Conservation (phyloP, 2,113 vertebrate species). For the Orcinus orca region DNA sequence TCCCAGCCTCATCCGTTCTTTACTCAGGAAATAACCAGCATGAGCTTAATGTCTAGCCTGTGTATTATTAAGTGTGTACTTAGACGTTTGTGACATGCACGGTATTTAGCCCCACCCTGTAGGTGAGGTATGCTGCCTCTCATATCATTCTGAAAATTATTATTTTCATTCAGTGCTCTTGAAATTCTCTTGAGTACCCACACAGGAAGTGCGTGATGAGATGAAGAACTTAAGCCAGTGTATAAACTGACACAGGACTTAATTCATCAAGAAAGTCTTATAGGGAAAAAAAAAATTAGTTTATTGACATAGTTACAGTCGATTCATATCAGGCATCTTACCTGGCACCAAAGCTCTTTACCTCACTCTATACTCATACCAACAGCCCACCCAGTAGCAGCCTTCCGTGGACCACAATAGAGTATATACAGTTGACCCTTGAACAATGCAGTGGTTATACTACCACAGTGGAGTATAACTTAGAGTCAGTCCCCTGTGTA, state of each 20-base stretch:
- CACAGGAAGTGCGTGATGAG: background rate
- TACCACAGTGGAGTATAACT: background rate
- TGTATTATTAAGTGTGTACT: background rate
- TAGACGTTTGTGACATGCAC: background rate
- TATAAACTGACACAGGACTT: background rate
- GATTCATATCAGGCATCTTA: background rate
- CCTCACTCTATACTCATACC: too few species aligned
- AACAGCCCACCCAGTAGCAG: background rate
- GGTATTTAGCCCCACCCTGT: fast-evolving
- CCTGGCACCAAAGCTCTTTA: background rate
- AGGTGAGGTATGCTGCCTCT: background rate
- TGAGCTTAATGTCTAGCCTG: background rate
- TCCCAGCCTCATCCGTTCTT: background rate
- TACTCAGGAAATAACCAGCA: background rate
- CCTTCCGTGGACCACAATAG: background rate
- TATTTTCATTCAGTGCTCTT: background rate
- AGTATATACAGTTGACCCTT: background rate
- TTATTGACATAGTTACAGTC: background rate
- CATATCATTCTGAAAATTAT: background rate
- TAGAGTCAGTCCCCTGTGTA: background rate
- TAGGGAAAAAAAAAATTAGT: background rate
- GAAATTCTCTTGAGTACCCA: background rate
- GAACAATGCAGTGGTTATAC: background rate
- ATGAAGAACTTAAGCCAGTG: background rate
- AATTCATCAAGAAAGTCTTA: background rate